These are phyloP conservation scores for Malurus cyaneus DNA, from an alignment of 2,113 vertebrate species.

Conservation along the genomic window DNA sequence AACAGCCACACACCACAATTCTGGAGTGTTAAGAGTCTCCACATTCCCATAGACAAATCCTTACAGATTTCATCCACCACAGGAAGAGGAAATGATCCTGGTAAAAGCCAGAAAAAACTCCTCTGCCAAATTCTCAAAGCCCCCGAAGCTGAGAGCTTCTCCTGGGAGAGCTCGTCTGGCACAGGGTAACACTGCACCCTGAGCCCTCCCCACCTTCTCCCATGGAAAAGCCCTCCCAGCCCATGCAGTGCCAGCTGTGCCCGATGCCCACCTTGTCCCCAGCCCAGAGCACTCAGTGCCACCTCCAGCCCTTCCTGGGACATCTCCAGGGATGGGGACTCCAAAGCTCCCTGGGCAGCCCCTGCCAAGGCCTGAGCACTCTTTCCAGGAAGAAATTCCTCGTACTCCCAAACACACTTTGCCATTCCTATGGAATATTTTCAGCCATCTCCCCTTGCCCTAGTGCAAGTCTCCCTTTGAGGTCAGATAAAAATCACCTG, in stretches of 20 bases:
- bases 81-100: not conserved
- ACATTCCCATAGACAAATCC: not conserved
- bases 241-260: fast-evolving
- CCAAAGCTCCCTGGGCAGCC: not conserved
- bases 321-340: not conserved
- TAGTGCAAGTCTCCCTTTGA: not conserved
- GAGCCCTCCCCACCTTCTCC: not conserved
- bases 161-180: not conserved
- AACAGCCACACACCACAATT: too few relatives aligned
- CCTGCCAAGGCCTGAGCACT: not conserved
- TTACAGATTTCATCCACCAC: fast-evolving
- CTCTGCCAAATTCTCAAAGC: not conserved
- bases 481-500: not conserved
- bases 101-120: not conserved
- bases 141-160: too few relatives aligned
- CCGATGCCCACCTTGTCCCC: not conserved
- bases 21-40: too few relatives aligned
- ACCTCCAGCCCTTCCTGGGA: not conserved
- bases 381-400: too few relatives aligned
- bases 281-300: not conserved
- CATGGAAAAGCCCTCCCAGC: not conserved
- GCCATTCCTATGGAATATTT: fast-evolving
- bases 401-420: too few relatives aligned
- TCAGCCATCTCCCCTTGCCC: not conserved
- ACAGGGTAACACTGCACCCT: not conserved